Evolutionary conservation across 2,797 vertebrate genomes (phyloP), one percentile per base, ranked within the genome.

Genomic region (Phalanger gymnotis): DNA sequence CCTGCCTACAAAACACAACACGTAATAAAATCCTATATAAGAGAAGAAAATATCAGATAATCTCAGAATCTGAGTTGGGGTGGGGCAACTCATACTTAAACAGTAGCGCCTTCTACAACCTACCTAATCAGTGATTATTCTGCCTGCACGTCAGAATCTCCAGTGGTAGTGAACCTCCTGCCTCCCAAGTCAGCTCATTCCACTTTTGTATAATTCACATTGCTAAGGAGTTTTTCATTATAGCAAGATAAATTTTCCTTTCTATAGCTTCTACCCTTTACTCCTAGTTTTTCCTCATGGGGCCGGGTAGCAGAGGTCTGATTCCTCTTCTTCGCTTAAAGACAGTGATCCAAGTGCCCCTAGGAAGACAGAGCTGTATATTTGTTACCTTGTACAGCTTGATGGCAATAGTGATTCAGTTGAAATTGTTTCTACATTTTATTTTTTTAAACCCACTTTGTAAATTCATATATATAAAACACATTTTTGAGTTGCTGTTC

Each of bases 401-500:
- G 22, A 87, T 87, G 40, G 73, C 40, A 47, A 47, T 47, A 27
- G 7, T 25, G 47, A 40, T 47, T 81, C 66, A 47, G 66, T 81
- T 81, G 66, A 25, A 40, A 81, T 81, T 40, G n/a, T 73, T 81
- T 81, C n/a, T 22, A 47, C 14, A 47, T 81, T 87, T 87, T 25
- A 25, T 47, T 81, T 81, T 40, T 40, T 66, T 16, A 34, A 47
- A 47, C 27, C 22, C 9, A 87, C 3, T 47, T 81, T 87, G 40
- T 87, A 27, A 25, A 87, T 47, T 11, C 2, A 87, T 47, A 7
- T 47, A 47, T 87, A 4, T 87, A 27, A 47, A 87, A 47, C 10
- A 22, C 66, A 87, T 87, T 47, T 81, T 61, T 94, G 16, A 95
- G 90, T 55, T 94, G 66, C 4, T 92, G 52, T 94, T 93, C 40